phyloP scores from a whole-genome alignment of 2,888 invertebrate species.

The Meiosimyza decipiens region DNA sequence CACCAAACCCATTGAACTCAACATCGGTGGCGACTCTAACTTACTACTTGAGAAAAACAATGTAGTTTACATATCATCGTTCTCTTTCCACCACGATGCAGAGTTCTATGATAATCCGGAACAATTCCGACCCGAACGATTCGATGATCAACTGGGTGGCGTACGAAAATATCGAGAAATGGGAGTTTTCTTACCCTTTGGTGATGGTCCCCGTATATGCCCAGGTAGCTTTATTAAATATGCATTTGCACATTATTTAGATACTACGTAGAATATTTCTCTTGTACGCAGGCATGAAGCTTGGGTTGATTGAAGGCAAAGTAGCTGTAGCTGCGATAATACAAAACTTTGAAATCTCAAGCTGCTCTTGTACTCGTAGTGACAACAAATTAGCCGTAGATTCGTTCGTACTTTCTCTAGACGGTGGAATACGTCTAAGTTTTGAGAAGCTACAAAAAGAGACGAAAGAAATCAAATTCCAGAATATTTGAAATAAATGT shows the following conservation, averaged over 20 bases:
- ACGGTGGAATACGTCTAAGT: conserved; percentile 49
- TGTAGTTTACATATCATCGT: conserved; percentile 59
- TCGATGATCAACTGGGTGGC: conserved; percentile 51
- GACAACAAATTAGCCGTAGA: conserved; percentile 54
- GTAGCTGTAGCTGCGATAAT: conserved; percentile 55
- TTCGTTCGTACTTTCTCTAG: conserved; percentile 50
- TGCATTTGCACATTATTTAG: background rate
- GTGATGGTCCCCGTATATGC: conserved; percentile 58
- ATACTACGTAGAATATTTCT: background rate
- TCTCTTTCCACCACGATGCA: conserved; percentile 56
- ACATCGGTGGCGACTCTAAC: conserved; percentile 40
- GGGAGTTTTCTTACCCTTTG: conserved; percentile 56
- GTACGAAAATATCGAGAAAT: conserved; percentile 49
- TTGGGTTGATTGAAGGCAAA: conserved; percentile 56
- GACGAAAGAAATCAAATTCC: no score
- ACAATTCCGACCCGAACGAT: conserved; percentile 55
- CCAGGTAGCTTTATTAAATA: conserved; percentile 45
- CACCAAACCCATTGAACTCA: conserved; percentile 42
- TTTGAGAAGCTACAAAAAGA: conserved; percentile 37
- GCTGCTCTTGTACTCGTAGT: conserved; percentile 48
- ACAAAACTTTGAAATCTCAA: conserved; percentile 51
- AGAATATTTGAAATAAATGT: no score
- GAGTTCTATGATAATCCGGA: conserved; percentile 52
- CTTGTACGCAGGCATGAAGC: conserved; percentile 53
- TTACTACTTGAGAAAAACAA: conserved; percentile 54